Base-by-base conservation (phyloP, 2,113 vertebrate species). In the Carollia perspicillata region DNA sequence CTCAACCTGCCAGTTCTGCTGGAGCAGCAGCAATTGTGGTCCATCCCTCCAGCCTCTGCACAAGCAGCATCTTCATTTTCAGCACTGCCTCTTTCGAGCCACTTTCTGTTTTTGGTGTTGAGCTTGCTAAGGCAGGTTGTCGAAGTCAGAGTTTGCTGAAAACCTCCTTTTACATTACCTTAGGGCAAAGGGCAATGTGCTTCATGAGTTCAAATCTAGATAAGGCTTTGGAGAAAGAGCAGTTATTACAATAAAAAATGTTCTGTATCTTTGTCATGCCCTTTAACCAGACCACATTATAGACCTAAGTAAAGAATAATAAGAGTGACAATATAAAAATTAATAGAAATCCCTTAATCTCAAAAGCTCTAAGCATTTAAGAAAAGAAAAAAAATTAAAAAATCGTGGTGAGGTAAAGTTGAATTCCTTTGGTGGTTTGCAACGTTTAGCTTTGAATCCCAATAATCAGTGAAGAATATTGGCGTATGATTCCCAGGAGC, bases 391-490 rank as follows among this genome's bases (percentile, higher is more conserved):
- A 63, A 84, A 23, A 53, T 6, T 16, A 42, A n/a, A 89, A 93
- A 94, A 53, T 2, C 6, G 79, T n/a, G 47, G 49, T n/a, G 84
- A 87, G 65, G 30, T 89, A 42, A 86, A 96, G 33, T 37, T 95
- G 96, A 97, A 97, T 95, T 97, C 14, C 4, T 96, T 81, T 88
- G 83, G 68, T 86, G 93, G 1, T 94, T 97, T 94, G 63, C 69
- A 92, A 80, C n/a, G 4, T 95, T 97, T 75, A 53, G 22, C 92
- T 98, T 81, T 96, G 95, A 75, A 94, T 98, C 37, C 80, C 17
- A 92, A 75, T 77, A 96, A 96, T 95, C 42, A 90, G 42, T 44
- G 16, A 75, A 51, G 75, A 93, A 94, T 97, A 95, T 49, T 93
- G 51, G 75, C 47, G 0, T 60, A 14, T n/a, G 58, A 95, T 95